Evolutionary conservation across 92 coral and sea anemone species (phyloP), one percentile per base, ranked within the genome.

Genomic region (Palythoa heliodiscus): DNA sequence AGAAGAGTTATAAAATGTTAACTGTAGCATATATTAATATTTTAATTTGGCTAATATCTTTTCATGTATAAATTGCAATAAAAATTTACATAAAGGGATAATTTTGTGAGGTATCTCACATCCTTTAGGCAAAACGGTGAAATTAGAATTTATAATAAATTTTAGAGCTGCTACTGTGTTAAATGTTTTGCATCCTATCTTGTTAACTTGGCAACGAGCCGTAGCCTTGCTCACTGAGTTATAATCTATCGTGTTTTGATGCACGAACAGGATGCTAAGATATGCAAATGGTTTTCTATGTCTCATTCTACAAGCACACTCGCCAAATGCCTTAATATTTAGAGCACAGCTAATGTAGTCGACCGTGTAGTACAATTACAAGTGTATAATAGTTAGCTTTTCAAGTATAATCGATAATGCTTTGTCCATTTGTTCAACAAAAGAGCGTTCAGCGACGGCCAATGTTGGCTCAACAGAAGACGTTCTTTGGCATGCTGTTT

Each of bases 371-470:
- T 67, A 22, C 37, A 12, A 35, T 67, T 25, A 11, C 20, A 22
- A 14, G 22, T 64, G 24, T 17, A 22, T 47, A 2, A 47, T n/a
- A 22, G 50, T 52, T 75, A 53, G 16, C 9, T 43, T 78, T 17
- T 6, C 12, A 19, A 50, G 10, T 25, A 10, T 4, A 12, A 25
- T 25, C 73, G 11, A 64, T 23, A 16, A 66, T 67, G 73, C 40
- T 80, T 47, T 64, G 73, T 80, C 84, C 84, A 14, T 66, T 80
- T 11, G 12, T 47, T 48, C 73, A 22, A 29, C 60, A 17, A 47
- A 85, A 94, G 98, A 94, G 94, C 37, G 92, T 94, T 19, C 91
- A 90, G 55, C 88, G 91, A 87, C 87, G 98, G 38, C 90, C 90
- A 10, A 71, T 94, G 13, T 16, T 69, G 14, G 87, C 91, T 25